Evolutionary conservation across 2,888 invertebrate genomes (phyloP).

Genomic region (Strigamia transsilvanica): DNA sequence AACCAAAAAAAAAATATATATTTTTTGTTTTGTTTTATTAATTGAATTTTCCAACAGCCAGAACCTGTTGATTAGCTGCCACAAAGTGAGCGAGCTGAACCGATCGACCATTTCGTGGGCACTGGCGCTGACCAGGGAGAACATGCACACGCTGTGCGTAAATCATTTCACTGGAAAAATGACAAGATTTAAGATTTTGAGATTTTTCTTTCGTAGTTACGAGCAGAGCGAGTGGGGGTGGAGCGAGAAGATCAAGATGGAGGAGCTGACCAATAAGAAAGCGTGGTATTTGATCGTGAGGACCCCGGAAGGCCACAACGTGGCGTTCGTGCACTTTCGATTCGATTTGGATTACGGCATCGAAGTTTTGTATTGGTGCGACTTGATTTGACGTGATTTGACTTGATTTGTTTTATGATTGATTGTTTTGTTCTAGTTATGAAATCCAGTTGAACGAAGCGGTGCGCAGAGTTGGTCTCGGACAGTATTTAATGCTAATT

Average conservation of each 20-base stretch:
- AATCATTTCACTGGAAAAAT: not conserved
- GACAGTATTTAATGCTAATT: slow-evolving; percentile 80
- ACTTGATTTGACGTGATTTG: no score
- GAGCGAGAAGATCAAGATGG: slow-evolving; percentile 76
- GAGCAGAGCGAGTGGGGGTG: slow-evolving; percentile 83
- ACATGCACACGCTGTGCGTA: slow-evolving; percentile 79
- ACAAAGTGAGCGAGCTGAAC: slow-evolving; percentile 69
- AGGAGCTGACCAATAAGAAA: slow-evolving; percentile 76
- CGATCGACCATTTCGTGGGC: slow-evolving; percentile 72
- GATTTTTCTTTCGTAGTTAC: slow-evolving; percentile 63
- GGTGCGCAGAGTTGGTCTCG: slow-evolving; percentile 80
- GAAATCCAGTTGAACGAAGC: slow-evolving; percentile 82
- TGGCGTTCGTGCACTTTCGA: slow-evolving; percentile 83
- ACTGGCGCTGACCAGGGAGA: slow-evolving; percentile 77
- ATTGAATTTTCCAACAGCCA: slow-evolving; percentile 61
- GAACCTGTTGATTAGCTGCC: slow-evolving; percentile 71
- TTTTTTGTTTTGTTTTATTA: no score
- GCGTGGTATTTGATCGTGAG: slow-evolving; percentile 75
- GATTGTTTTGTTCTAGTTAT: slow-evolving; percentile 72
- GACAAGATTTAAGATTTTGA: not conserved
- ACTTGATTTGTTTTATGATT: no score
- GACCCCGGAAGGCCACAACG: slow-evolving; percentile 66
- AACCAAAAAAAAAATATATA: no score
- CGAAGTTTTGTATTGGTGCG: slow-evolving; percentile 83
- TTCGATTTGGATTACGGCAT: slow-evolving; percentile 82